Percentiles rank a stretch among this genome's conserved stretches.
phyloP scores from a whole-genome alignment of 1,140 invertebrate genomes.

The Rhizoglyphus robini region DNA sequence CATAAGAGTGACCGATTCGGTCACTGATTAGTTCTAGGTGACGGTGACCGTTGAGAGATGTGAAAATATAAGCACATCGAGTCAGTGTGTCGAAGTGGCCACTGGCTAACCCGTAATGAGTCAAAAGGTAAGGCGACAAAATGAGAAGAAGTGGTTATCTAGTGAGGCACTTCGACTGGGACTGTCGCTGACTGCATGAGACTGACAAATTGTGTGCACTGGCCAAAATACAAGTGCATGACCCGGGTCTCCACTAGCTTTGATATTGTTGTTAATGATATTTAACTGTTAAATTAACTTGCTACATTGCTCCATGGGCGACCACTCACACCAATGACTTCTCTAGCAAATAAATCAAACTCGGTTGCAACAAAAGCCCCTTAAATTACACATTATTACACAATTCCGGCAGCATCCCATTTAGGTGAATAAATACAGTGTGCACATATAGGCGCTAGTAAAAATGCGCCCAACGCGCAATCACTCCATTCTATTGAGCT shows the following conservation, averaged over 20 bases:
- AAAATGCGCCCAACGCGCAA: background rate
- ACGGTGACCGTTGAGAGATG: conserved; percentile 8
- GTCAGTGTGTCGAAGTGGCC: no score
- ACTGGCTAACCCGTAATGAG: background rate
- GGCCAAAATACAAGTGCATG: conserved; percentile 2
- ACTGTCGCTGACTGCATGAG: background rate
- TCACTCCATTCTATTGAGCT: background rate
- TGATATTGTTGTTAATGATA: no score
- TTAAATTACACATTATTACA: no score
- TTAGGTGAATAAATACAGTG: background rate
- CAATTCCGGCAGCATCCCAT: no score
- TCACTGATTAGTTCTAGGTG: conserved; percentile 3
- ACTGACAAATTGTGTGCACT: background rate
- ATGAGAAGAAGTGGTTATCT: conserved; percentile 5
- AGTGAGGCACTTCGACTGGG: background rate
- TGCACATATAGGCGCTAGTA: conserved; percentile 4
- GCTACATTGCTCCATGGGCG: no score
- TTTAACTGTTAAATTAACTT: no score
- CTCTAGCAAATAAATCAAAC: no score
- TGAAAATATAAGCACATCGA: conserved; percentile 3
- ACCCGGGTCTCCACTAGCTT: no score
- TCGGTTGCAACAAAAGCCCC: no score
- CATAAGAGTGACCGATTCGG: background rate
- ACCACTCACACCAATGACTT: no score
- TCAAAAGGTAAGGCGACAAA: conserved; percentile 5